These are phyloP conservation scores for Reticulitermes speratus DNA, from an alignment of 1,140 invertebrate genomes.

Conservation along the genomic window DNA sequence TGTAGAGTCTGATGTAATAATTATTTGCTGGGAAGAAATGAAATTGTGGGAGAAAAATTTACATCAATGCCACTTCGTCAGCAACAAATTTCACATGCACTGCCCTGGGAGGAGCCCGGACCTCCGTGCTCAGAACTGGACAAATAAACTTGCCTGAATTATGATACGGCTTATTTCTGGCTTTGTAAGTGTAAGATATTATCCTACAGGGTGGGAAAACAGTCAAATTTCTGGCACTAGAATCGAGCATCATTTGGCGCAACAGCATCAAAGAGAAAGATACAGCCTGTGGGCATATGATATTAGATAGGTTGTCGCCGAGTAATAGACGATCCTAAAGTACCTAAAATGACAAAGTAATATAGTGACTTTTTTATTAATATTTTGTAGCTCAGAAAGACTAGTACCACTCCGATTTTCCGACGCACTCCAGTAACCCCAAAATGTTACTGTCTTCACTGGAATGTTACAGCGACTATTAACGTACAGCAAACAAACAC, in stretches of 20 bases:
- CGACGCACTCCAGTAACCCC: not conserved
- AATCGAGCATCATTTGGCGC: not conserved
- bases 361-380: not conserved
- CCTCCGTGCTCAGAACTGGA: too few relatives aligned
- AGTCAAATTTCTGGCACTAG: not conserved
- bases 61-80: too few relatives aligned
- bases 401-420: too few relatives aligned
- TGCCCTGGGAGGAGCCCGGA: too few relatives aligned
- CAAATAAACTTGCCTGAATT: too few relatives aligned
- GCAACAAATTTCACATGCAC: too few relatives aligned
- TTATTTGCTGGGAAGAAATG: too few relatives aligned
- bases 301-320: not conserved
- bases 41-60: too few relatives aligned
- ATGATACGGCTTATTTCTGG: too few relatives aligned
- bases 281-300: not conserved
- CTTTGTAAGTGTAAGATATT: not conserved
- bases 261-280: not conserved
- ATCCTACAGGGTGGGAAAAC: not conserved
- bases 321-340: not conserved
- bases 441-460: not conserved
- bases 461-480: too few relatives aligned
- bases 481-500: too few relatives aligned
- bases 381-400: not conserved
- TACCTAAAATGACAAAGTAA: not conserved
- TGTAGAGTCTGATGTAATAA: too few relatives aligned